phyloP scores from a whole-genome alignment of 2,113 vertebrate species.

The Brevimyrus niger region DNA sequence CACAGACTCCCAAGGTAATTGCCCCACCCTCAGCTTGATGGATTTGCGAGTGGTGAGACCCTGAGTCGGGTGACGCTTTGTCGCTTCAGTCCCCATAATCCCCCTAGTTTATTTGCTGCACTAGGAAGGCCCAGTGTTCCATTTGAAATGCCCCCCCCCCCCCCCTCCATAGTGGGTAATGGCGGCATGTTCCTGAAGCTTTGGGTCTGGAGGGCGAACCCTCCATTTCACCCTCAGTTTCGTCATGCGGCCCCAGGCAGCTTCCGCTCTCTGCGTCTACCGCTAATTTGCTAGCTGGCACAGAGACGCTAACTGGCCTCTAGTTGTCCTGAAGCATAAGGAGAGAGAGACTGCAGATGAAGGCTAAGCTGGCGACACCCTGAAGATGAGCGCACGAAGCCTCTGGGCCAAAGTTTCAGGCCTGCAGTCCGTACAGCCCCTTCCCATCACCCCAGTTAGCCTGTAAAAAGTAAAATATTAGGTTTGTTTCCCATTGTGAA shows the following conservation, averaged over 20 bases:
- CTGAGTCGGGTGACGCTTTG: neutral
- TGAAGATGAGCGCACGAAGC: neutral
- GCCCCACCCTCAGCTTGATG: constrained; percentile 26
- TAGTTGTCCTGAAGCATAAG: too few relatives aligned
- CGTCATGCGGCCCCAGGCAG: neutral
- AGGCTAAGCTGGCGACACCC: neutral
- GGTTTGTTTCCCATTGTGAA: neutral
- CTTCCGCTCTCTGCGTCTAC: neutral
- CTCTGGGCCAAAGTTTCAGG: neutral
- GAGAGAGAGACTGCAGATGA: neutral
- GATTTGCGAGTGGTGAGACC: neutral
- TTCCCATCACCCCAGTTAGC: neutral
- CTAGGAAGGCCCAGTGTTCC: neutral
- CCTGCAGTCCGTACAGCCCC: neutral
- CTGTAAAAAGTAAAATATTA: neutral
- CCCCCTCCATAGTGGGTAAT: neutral
- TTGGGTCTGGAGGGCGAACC: too few relatives aligned
- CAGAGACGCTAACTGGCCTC: neutral
- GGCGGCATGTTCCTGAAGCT: neutral
- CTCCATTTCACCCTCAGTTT: neutral
- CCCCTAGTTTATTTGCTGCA: neutral
- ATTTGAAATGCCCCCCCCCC: neutral
- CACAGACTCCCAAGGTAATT: constrained; percentile 79
- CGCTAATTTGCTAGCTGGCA: neutral
- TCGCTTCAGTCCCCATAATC: neutral